Conservation (phyloP, 2,888 invertebrate species). For the Spodoptera picta region DNA sequence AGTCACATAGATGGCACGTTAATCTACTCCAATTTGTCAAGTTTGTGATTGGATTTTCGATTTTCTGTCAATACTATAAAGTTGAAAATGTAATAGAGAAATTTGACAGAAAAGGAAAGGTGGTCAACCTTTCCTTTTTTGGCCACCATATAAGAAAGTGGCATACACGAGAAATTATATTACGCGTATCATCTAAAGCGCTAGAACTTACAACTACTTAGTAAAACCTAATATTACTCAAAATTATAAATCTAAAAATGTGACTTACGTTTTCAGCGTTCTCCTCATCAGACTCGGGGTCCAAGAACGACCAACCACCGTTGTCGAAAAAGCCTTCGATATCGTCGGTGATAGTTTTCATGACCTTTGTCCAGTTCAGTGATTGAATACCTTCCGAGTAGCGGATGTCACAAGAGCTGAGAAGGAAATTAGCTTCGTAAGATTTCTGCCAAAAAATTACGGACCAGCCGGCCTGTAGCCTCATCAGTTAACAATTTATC, state of each 20-base stretch:
- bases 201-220: background rate
- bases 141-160: too few relatives aligned
- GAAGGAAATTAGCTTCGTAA: conserved; percentile 54
- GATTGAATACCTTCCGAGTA: conserved; percentile 99
- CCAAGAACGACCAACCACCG: conserved; percentile 99
- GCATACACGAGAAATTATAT: background rate
- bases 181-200: too few relatives aligned
- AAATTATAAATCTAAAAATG: background rate
- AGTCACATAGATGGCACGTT: too few relatives aligned
- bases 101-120: too few relatives aligned
- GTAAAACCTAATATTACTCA: background rate
- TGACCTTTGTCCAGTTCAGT: conserved; percentile 99
- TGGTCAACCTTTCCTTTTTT: too few relatives aligned
- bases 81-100: too few relatives aligned
- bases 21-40: too few relatives aligned
- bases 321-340: conserved; percentile 99
- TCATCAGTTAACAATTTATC: too few relatives aligned
- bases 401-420: conserved; percentile 97
- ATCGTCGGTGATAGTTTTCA: conserved; percentile 99
- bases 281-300: conserved; percentile 96
- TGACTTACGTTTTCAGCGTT: conserved; percentile 70
- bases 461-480: too few relatives aligned
- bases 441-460: background rate
- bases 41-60: too few relatives aligned
- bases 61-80: too few relatives aligned